Conservation (phyloP, 1,140 invertebrate genomes). For the Drosophila santomea region DNA sequence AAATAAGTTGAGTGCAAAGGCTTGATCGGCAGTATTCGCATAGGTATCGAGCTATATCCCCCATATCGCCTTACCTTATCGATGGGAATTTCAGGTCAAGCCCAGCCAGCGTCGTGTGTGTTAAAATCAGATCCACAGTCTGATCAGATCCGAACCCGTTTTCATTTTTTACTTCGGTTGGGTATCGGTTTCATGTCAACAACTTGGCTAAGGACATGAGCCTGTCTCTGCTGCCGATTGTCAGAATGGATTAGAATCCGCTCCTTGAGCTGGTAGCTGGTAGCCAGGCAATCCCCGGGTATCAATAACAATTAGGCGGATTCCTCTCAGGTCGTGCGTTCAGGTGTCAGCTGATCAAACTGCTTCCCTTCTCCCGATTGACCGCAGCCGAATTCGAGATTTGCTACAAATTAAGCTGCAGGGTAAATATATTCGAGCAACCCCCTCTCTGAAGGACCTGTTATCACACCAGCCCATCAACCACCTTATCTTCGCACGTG, state of each 20-base stretch:
- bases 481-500: conserved; percentile 58
- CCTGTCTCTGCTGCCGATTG: conserved; percentile 70
- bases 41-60: conserved; percentile 21
- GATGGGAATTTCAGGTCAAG: conserved; percentile 68
- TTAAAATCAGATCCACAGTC: conserved; percentile 74
- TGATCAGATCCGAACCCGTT: conserved; percentile 53
- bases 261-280: conserved; percentile 19
- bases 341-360: conserved; percentile 77
- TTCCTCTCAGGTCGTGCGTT: conserved; percentile 56
- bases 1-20: conserved; percentile 75
- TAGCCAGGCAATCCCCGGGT: conserved; percentile 25
- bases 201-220: conserved; percentile 70
- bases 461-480: conserved; percentile 62
- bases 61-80: conserved; percentile 66
- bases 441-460: conserved; percentile 35
- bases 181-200: conserved; percentile 65
- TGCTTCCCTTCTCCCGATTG: conserved; percentile 21
- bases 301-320: conserved; percentile 40
- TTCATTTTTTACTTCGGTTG: conserved; percentile 12
- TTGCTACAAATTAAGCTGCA: conserved; percentile 52
- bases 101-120: conserved; percentile 67
- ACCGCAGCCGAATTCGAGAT: conserved; percentile 45
- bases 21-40: conserved; percentile 63
- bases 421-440: conserved; percentile 39
- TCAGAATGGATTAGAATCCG: conserved; percentile 66